Conservation (phyloP, 2,888 invertebrate genomes). For the Leucophenga montana region DNA sequence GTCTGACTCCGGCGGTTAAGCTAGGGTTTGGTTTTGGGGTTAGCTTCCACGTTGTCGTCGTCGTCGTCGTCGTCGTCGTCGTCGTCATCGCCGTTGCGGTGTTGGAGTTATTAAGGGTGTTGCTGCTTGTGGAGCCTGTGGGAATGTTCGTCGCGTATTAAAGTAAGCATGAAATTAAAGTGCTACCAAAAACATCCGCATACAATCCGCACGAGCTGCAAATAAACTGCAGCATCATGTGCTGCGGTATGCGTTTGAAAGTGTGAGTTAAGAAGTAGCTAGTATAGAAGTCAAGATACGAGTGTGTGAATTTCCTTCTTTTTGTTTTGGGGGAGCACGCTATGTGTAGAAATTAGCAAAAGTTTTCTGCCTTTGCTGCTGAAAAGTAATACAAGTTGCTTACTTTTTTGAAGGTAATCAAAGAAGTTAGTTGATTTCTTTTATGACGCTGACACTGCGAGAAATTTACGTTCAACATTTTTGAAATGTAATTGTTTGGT, state of each 20-base stretch:
- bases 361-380: slow-evolving; percentile 1
- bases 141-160: slow-evolving; percentile 53
- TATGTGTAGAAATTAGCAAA: slow-evolving; percentile 49
- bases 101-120: neutral
- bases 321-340: neutral
- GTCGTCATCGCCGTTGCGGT: neutral
- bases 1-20: neutral
- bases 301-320: neutral
- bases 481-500: neutral
- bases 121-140: slow-evolving; percentile 8
- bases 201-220: slow-evolving; percentile 43
- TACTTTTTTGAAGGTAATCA: slow-evolving; percentile 20
- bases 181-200: slow-evolving; percentile 47
- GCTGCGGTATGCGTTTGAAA: slow-evolving; percentile 10
- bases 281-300: slow-evolving; percentile 6
- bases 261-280: slow-evolving; percentile 10
- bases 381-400: slow-evolving; percentile 21
- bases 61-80: neutral
- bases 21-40: neutral
- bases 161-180: slow-evolving; percentile 72
- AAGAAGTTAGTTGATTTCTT: neutral
- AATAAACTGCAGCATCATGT: slow-evolving; percentile 53
- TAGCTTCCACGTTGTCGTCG: neutral
- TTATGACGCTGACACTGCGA: slow-evolving; percentile 1
- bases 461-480: neutral